Percentiles rank a stretch among this genome's conserved stretches.
Conservation (phyloP, 2,113 vertebrate species). For the Lophius piscatorius region DNA sequence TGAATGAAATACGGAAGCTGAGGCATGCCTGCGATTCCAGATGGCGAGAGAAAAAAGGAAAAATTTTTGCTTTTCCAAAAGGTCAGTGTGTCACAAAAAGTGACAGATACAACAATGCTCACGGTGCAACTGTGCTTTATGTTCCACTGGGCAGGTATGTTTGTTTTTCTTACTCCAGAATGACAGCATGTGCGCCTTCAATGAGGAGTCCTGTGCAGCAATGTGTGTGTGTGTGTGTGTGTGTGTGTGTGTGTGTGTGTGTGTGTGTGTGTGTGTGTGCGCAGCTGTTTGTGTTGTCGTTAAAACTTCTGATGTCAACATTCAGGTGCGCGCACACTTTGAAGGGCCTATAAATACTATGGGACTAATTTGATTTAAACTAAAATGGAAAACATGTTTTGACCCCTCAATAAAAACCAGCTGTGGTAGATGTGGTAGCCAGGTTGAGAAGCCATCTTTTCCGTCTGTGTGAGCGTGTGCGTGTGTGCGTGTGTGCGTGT, state of each 20-base stretch:
- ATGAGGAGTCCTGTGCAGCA: neutral
- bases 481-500: slow-evolving; percentile 10
- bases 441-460: slow-evolving; percentile 45
- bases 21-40: slow-evolving; percentile 18
- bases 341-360: slow-evolving; percentile 64
- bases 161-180: neutral
- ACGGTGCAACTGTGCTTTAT: neutral
- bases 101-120: neutral
- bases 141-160: too few species aligned
- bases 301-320: slow-evolving; percentile 26
- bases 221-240: neutral
- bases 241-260: neutral
- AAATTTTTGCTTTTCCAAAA: too few species aligned
- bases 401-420: slow-evolving; percentile 66
- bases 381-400: slow-evolving; percentile 75
- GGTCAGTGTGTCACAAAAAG: slow-evolving; percentile 17
- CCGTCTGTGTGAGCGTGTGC: neutral
- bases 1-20: slow-evolving; percentile 3
- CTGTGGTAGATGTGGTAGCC: slow-evolving; percentile 61
- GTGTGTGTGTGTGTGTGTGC: slow-evolving; percentile 1
- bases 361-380: slow-evolving; percentile 74
- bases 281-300: too few species aligned
- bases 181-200: neutral
- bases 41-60: slow-evolving; percentile 5
- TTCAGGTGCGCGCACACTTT: slow-evolving; percentile 45